Evolutionary conservation across 2,113 vertebrate species (phyloP), one percentile per base, ranked within the genome.

Genomic region (Dermatemys mawii): DNA sequence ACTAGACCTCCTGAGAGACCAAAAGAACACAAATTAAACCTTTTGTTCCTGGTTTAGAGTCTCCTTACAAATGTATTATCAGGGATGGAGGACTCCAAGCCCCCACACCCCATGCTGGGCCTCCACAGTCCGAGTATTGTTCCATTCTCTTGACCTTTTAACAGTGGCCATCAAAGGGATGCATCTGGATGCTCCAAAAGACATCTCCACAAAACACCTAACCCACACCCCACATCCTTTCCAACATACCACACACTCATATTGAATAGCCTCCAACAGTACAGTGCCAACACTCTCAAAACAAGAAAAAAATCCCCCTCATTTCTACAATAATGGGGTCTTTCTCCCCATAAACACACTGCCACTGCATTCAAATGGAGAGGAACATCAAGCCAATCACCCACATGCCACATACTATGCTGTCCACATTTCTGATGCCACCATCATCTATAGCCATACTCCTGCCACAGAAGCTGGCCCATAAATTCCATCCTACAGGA

Each of bases 191-290:
- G 27, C 27, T 57, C 55, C 26, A 57, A 57, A 57, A 57, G 27
- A 57, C 55, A 57, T 32, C 55, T 57, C 14, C 21, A 38, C n/a
- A 70, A 38, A 70, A 70, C 16, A 5, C 19, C n/a, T 70, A 22
- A 8, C n/a, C 19, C 63, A 38, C 35, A 38, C 32, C 17, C 60
- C 60, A n/a, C 35, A 70, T 13, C 55, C 55, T 57, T 21, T 21
- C 16, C 19, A 70, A 70, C 63, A 32, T 35, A 67, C 16, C 35
- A 17, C 60, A 9, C 32, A 67, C 8, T 67, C 41, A 19, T 0
- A 0, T 5, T 73, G 57, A 46, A 67, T 32, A n/a, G 7, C 57
- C 0, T 0, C 8, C 49, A 19, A 38, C 48, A 67, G 84, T 3
- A 1, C 53, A 16, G 57, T 48, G 32, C 84, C 84, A 89, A 51